Evolutionary conservation across 2,888 invertebrate species (phyloP).

Genomic region (Sycophila texana): DNA sequence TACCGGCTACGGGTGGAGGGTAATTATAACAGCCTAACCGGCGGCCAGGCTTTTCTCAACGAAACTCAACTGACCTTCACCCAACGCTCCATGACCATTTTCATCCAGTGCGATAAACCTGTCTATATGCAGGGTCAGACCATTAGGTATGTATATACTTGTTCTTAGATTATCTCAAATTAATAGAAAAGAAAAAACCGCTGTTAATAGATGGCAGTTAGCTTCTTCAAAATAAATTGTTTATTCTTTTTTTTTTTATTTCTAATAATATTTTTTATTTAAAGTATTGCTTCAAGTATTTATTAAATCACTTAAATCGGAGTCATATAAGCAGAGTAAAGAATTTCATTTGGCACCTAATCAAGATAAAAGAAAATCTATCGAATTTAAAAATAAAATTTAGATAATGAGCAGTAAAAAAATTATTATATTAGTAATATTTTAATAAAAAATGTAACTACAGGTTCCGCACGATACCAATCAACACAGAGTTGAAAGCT

Average conservation of each 20-base stretch:
- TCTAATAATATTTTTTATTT: no score
- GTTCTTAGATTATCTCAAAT: no score
- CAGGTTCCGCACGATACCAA: slow-evolving; percentile 92
- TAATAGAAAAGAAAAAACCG: no score
- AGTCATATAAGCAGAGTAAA: no score
- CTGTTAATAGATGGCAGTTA: no score
- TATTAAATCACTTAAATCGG: no score
- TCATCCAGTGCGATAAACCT: slow-evolving; percentile 96
- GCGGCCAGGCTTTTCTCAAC: slow-evolving; percentile 92
- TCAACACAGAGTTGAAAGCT: slow-evolving; percentile 93
- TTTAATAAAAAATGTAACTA: background rate
- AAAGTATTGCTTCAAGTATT: no score
- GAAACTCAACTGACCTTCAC: slow-evolving; percentile 91
- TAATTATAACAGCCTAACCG: slow-evolving; percentile 85
- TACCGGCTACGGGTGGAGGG: slow-evolving; percentile 92
- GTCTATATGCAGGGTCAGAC: slow-evolving; percentile 95
- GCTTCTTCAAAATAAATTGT: no score
- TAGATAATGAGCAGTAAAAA: background rate
- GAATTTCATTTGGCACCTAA: no score
- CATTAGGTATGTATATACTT: slow-evolving; percentile 72
- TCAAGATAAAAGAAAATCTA: no score
- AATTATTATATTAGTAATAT: background rate
- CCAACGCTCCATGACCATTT: slow-evolving; percentile 94
- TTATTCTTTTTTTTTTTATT: no score
- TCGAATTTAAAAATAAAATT: no score